A percentile compares a stretch with the other conserved stretches of the same genome.
phyloP scores from a whole-genome alignment of 2,113 vertebrate species.

The Bostrychus sinensis region DNA sequence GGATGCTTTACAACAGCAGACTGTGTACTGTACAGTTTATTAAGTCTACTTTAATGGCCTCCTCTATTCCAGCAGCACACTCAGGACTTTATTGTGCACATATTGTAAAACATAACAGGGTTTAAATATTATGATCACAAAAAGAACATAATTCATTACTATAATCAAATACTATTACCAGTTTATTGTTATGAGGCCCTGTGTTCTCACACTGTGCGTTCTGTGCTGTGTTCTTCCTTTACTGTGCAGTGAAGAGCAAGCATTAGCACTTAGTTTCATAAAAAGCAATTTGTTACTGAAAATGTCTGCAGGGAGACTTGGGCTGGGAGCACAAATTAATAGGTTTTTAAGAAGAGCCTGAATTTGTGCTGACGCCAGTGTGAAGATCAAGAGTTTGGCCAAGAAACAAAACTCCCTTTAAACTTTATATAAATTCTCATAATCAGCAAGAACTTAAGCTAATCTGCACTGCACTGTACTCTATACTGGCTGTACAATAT shows the following conservation, averaged over 20 bases:
- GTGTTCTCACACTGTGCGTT: neutral
- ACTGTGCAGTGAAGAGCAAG: neutral
- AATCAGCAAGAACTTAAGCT: neutral
- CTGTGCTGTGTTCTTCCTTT: neutral
- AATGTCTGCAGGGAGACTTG: neutral
- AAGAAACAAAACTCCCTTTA: too few species aligned
- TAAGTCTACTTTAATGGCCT: neutral
- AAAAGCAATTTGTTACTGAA: slow-evolving; percentile 12
- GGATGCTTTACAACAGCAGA: too few species aligned
- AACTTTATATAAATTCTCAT: slow-evolving; percentile 1
- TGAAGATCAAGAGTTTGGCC: neutral
- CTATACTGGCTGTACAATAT: neutral
- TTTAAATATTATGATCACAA: neutral
- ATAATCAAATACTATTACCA: neutral
- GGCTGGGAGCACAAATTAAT: slow-evolving; percentile 5
- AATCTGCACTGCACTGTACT: neutral
- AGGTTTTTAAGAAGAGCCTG: neutral
- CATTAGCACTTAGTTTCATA: slow-evolving; percentile 7
- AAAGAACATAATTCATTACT: neutral
- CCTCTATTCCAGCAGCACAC: neutral
- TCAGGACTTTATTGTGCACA: too few species aligned
- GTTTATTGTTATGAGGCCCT: neutral
- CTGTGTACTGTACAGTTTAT: too few species aligned
- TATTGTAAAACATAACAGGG: neutral
- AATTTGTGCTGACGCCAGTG: neutral